phyloP scores from a whole-genome alignment of 1,140 invertebrate species.

The Drosophila sp. region DNA sequence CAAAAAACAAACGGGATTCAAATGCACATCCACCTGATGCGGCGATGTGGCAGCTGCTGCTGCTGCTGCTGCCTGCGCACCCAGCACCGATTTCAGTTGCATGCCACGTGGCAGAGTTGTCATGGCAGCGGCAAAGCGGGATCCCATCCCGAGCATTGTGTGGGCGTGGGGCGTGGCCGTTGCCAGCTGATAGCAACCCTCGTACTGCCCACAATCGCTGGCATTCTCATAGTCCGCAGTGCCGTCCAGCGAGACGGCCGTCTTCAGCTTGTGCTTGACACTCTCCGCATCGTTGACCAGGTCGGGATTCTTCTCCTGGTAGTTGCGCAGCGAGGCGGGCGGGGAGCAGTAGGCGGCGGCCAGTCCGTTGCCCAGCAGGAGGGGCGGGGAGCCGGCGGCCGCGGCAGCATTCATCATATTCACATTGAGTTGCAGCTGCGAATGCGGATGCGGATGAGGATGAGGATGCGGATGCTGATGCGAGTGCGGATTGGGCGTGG shows the following conservation, averaged over 20 bases:
- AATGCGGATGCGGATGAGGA: constrained; percentile 18
- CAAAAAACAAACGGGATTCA: constrained; percentile 88
- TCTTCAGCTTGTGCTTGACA: constrained; percentile 87
- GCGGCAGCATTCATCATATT: constrained; percentile 64
- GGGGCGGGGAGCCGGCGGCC: constrained; percentile 60
- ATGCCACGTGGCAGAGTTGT: constrained; percentile 86
- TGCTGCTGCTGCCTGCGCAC: constrained; percentile 6
- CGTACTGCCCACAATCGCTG: constrained; percentile 82
- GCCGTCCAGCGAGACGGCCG: constrained; percentile 85
- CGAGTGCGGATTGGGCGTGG: constrained; percentile 50
- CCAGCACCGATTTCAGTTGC: constrained; percentile 69
- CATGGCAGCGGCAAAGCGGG: constrained; percentile 83
- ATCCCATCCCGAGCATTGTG: constrained; percentile 61
- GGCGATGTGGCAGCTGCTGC: constrained; percentile 82
- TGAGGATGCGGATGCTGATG: constrained; percentile 41
- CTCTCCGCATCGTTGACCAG: constrained; percentile 90
- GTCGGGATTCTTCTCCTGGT: constrained; percentile 90
- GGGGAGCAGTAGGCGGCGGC: constrained; percentile 76
- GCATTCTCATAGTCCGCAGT: constrained; percentile 74
- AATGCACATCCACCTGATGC: constrained; percentile 88
- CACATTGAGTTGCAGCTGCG: constrained; percentile 73
- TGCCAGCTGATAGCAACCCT: constrained; percentile 82
- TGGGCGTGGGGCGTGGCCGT: constrained; percentile 47
- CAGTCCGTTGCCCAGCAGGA: constrained; percentile 63
- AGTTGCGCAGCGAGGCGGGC: constrained; percentile 85